Evolutionary conservation across 2,888 invertebrate species (phyloP).

Genomic region (Tetheella fluctuosa): DNA sequence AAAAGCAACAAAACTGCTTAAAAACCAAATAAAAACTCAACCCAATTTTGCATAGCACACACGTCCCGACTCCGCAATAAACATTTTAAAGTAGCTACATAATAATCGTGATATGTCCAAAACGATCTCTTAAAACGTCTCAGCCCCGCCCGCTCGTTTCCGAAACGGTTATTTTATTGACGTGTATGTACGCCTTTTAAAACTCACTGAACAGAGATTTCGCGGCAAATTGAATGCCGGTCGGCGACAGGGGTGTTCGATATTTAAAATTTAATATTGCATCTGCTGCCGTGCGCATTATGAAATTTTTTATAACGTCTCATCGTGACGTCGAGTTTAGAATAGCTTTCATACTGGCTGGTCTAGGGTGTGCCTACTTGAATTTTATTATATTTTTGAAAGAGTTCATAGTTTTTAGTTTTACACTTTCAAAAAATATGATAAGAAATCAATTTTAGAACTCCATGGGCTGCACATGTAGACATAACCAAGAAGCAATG

Average conservation of each 20-base stretch:
- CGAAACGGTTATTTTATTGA: conserved; percentile 54
- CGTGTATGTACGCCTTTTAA: conserved; percentile 40
- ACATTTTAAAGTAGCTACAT: conserved; percentile 7
- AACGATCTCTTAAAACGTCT: conserved; percentile 26
- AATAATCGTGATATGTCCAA: conserved; percentile 16
- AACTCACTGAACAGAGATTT: conserved; percentile 53
- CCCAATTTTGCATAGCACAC: neutral
- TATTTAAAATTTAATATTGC: conserved; percentile 82
- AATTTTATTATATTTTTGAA: neutral
- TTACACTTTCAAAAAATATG: neutral
- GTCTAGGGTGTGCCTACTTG: neutral
- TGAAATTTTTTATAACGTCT: conserved; percentile 65
- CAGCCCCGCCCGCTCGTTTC: conserved; percentile 17
- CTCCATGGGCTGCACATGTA: no score
- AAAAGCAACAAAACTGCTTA: neutral
- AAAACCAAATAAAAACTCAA: neutral
- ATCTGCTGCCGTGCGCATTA: conserved; percentile 74
- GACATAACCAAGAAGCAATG: no score
- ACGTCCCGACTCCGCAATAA: conserved; percentile 1
- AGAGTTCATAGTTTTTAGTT: no score
- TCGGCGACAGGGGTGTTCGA: conserved; percentile 58
- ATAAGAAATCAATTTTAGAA: no score
- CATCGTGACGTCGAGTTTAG: conserved; percentile 35
- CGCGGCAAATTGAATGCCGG: conserved; percentile 67
- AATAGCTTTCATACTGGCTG: conserved; percentile 22